Conservation (phyloP, 2,888 invertebrate species). For the Matsumyia berberina region DNA sequence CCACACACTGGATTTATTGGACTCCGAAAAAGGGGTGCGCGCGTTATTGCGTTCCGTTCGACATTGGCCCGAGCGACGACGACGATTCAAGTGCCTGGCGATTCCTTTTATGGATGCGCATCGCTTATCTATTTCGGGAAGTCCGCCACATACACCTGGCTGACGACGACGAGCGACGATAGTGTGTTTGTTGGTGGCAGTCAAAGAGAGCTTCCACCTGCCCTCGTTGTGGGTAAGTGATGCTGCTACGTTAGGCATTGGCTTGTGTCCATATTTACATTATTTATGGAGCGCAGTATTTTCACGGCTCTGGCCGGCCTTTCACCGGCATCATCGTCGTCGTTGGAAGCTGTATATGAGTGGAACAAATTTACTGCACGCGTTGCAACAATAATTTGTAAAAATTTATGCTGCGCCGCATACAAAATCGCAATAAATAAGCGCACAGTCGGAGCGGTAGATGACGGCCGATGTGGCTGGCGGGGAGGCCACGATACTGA, state of each 20-base stretch:
- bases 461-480: constrained; percentile 37
- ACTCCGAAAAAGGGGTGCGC: constrained; percentile 75
- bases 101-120: constrained; percentile 70
- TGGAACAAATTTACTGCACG: constrained; percentile 74
- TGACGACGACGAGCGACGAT: neutral
- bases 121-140: constrained; percentile 75
- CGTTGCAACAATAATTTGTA: constrained; percentile 70
- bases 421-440: constrained; percentile 72
- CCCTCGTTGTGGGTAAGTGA: constrained; percentile 8
- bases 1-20: constrained; percentile 62
- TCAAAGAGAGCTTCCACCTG: constrained; percentile 10
- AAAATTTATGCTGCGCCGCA: constrained; percentile 65
- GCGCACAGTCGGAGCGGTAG: constrained; percentile 11
- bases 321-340: constrained; percentile 14
- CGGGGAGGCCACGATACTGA: constrained; percentile 43
- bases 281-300: constrained; percentile 76
- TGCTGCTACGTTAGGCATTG: constrained; percentile 61
- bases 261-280: constrained; percentile 76
- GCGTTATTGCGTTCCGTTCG: constrained; percentile 73
- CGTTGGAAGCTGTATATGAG: constrained; percentile 48
- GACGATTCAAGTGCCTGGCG: constrained; percentile 64
- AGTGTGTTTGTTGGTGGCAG: too few relatives aligned
- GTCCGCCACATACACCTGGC: constrained; percentile 70
- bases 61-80: constrained; percentile 47
- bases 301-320: constrained; percentile 65